Conservation (phyloP, 2,888 invertebrate genomes). For the Aleiodes testaceus region DNA sequence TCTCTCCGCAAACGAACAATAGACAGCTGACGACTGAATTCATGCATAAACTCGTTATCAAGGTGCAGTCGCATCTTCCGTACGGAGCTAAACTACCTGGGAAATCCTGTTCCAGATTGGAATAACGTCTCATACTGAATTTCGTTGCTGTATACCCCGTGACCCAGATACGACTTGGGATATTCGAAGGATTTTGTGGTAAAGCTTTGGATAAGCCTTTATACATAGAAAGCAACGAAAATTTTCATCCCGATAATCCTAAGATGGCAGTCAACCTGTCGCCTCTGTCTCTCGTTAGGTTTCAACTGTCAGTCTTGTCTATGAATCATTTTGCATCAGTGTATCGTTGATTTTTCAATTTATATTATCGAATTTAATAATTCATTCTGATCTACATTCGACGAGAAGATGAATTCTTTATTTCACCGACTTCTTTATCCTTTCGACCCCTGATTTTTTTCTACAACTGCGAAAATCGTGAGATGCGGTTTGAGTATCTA, state of each 20-base stretch:
- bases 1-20: not conserved
- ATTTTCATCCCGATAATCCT: conserved; percentile 18
- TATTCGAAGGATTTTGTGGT: conserved; percentile 28
- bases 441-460: not conserved
- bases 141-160: conserved; percentile 13
- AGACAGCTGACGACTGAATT: conserved; percentile 9
- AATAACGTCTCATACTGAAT: conserved; percentile 44
- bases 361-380: no score
- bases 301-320: no score
- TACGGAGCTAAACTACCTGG: conserved; percentile 20
- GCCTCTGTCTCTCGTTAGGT: no score
- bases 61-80: conserved; percentile 8
- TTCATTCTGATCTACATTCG: no score
- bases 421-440: not conserved
- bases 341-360: no score
- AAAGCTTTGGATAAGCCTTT: conserved; percentile 13
- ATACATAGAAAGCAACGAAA: conserved; percentile 22
- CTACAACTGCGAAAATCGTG: conserved; percentile 3
- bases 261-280: no score
- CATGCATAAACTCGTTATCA: conserved; percentile 30
- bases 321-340: no score
- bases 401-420: no score
- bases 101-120: conserved; percentile 44
- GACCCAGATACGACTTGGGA: conserved; percentile 31
- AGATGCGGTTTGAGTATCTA: conserved; percentile 24